Evolutionary conservation across 1,140 invertebrate genomes (phyloP).

Genomic region (Sycophaga agraensis): DNA sequence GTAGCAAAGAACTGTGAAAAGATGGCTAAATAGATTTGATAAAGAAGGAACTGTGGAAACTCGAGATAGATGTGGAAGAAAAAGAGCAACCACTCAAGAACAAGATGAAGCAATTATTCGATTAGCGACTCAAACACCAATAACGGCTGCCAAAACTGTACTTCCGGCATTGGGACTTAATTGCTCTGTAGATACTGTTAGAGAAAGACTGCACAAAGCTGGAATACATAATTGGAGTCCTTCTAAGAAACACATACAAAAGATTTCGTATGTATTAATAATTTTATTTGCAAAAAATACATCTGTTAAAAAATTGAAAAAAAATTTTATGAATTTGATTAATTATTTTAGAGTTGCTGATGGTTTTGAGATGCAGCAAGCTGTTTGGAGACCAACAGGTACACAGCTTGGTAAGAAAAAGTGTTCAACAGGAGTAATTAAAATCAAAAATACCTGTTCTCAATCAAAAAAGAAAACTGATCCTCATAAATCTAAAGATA

Average conservation of each 20-base stretch:
- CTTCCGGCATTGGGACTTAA: constrained; percentile 52
- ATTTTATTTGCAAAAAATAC: constrained; percentile 17
- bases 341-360: constrained; percentile 41
- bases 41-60: constrained; percentile 56
- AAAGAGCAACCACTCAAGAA: constrained; percentile 53
- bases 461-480: constrained; percentile 36
- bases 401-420: constrained; percentile 53
- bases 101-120: constrained; percentile 53
- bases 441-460: constrained; percentile 25
- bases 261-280: constrained; percentile 46
- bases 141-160: constrained; percentile 55
- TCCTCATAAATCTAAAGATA: constrained; percentile 34
- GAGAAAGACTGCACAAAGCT: constrained; percentile 55
- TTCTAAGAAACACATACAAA: constrained; percentile 54
- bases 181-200: constrained; percentile 54
- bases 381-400: constrained; percentile 55
- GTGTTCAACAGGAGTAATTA: constrained; percentile 34
- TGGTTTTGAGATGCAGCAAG: constrained; percentile 47
- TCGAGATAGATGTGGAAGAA: constrained; percentile 52
- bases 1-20: constrained; percentile 56
- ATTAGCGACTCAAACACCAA: constrained; percentile 51
- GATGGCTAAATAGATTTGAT: constrained; percentile 55
- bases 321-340: not conserved
- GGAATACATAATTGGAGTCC: constrained; percentile 58
- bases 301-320: constrained; percentile 14